phyloP scores from a whole-genome alignment of 2,797 vertebrate species.

The Acanthopagrus latus region DNA sequence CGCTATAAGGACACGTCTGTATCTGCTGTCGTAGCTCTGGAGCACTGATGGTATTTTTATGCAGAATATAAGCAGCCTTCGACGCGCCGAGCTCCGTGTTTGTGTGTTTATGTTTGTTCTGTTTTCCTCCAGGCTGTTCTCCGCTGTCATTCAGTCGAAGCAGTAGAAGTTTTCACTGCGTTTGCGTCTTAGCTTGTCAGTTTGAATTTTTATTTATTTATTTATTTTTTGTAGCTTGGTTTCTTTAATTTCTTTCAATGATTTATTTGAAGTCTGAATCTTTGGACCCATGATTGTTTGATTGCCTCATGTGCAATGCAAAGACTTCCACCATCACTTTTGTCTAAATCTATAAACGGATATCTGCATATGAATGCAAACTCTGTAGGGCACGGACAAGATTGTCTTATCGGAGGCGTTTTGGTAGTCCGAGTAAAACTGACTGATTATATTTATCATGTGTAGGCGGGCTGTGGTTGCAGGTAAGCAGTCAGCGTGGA shows the following conservation, averaged over 20 bases:
- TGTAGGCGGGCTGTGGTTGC: too few relatives aligned
- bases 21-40: background rate
- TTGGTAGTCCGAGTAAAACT: too few relatives aligned
- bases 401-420: too few relatives aligned
- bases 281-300: background rate
- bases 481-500: too few relatives aligned
- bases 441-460: too few relatives aligned
- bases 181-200: constrained; percentile 24
- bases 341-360: too few relatives aligned
- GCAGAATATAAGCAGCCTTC: constrained; percentile 12
- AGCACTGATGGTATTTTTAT: constrained; percentile 26
- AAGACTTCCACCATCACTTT: background rate
- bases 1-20: constrained; percentile 1
- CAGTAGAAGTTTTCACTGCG: background rate
- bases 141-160: constrained; percentile 32
- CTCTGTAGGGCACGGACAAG: too few relatives aligned
- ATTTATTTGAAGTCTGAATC: constrained; percentile 20
- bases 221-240: constrained; percentile 16
- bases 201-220: constrained; percentile 38
- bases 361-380: too few relatives aligned
- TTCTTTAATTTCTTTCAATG: constrained; percentile 13
- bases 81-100: background rate
- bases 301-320: background rate
- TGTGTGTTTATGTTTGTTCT: constrained; percentile 14
- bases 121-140: constrained; percentile 16